A percentile compares a stretch with the other conserved stretches of the same genome.
phyloP scores from a whole-genome alignment of 2,113 vertebrate genomes.

The Trogon surrucura region DNA sequence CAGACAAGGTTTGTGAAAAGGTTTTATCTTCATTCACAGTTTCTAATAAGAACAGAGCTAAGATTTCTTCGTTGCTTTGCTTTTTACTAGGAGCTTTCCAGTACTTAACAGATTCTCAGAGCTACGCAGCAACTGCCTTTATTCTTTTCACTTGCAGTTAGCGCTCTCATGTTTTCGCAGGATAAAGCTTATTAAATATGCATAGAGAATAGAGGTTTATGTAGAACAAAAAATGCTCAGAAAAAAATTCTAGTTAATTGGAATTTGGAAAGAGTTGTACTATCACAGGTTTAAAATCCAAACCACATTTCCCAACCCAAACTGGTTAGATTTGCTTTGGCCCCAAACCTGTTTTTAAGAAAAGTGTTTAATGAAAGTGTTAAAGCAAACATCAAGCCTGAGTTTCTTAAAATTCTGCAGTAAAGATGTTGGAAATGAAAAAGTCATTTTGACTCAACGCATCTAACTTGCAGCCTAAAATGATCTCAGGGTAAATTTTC shows the following conservation, averaged over 20 bases:
- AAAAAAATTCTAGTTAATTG: slow-evolving; percentile 23
- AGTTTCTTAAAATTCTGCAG: slow-evolving; percentile 5
- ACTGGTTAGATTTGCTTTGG: slow-evolving; percentile 39
- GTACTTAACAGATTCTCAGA: slow-evolving; percentile 30
- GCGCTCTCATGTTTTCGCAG: slow-evolving; percentile 46
- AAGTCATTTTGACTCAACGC: background rate
- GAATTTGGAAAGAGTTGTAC: slow-evolving; percentile 29
- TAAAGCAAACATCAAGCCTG: slow-evolving; percentile 19
- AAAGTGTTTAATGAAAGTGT: background rate
- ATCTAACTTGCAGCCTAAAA: background rate
- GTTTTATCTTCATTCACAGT: slow-evolving; percentile 40
- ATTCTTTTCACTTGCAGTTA: slow-evolving; percentile 17
- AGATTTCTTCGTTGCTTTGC: background rate
- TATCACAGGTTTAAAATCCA: slow-evolving; percentile 18
- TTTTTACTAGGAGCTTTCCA: background rate
- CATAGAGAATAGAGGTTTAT: slow-evolving; percentile 51
- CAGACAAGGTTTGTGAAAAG: background rate
- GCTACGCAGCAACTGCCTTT: slow-evolving; percentile 5
- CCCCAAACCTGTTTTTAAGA: slow-evolving; percentile 1
- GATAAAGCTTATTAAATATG: slow-evolving; percentile 66
- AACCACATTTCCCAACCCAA: slow-evolving; percentile 15
- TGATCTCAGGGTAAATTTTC: background rate
- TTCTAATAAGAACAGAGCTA: background rate
- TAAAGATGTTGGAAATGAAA: background rate
- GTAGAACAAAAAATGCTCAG: background rate